Evolutionary conservation across 2,113 vertebrate species (phyloP).

Genomic region (Urocolius indicus): DNA sequence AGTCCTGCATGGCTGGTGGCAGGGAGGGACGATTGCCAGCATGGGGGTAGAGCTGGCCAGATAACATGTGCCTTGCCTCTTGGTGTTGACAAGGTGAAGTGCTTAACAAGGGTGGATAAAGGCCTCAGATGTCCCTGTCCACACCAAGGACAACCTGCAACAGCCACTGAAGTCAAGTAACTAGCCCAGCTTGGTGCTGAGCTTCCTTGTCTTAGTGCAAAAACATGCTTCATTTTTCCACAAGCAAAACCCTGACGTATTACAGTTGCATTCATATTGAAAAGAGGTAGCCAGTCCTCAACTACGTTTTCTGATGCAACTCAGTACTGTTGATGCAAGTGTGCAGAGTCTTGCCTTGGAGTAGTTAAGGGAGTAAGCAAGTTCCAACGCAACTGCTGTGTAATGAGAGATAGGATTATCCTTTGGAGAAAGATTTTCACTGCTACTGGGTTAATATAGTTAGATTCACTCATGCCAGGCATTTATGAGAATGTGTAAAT

Average conservation of each 20-base stretch:
- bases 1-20: background rate
- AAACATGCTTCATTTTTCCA: background rate
- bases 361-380: background rate
- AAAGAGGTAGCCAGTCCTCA: background rate
- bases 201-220: background rate
- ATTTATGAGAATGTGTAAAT: background rate
- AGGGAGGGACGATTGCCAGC: background rate
- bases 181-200: background rate
- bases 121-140: background rate
- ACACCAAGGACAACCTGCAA: background rate
- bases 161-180: background rate
- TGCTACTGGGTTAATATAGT: background rate
- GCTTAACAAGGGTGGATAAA: background rate
- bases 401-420: background rate
- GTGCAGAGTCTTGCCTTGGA: background rate
- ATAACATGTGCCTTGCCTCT: accelerated
- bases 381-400: background rate
- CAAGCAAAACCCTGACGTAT: accelerated
- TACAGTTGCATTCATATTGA: background rate
- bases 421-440: background rate
- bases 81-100: background rate
- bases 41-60: background rate
- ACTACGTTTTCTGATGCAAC: background rate
- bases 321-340: background rate
- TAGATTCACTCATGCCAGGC: background rate